These are phyloP conservation scores for Proterorhinus semilunaris DNA, from an alignment of 2,113 vertebrate species.

Conservation along the genomic window DNA sequence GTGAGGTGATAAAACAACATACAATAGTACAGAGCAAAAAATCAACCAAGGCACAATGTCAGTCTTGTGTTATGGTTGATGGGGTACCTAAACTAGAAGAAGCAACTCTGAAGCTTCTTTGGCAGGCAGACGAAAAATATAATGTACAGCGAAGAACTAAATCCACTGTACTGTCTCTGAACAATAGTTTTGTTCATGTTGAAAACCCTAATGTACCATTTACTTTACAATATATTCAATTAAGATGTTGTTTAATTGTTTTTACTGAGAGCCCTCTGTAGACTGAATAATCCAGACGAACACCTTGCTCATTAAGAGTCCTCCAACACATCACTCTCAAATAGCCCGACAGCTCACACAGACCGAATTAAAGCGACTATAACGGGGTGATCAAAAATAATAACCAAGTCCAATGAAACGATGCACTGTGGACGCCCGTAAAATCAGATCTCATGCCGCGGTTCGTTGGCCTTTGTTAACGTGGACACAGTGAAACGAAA, in stretches of 20 bases:
- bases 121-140: too few relatives aligned
- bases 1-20: background rate
- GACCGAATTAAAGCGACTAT: background rate
- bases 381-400: constrained; percentile 17
- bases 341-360: background rate
- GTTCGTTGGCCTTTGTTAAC: constrained; percentile 13
- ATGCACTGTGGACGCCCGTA: background rate
- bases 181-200: background rate
- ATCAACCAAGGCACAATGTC: too few relatives aligned
- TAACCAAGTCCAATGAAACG: background rate
- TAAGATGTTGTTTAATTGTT: background rate
- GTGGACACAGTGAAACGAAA: constrained; percentile 14
- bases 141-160: too few relatives aligned
- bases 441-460: constrained; percentile 6
- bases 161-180: background rate
- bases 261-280: background rate
- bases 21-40: background rate
- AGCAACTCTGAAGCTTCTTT: too few relatives aligned
- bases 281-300: background rate
- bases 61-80: too few relatives aligned
- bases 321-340: background rate
- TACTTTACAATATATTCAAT: background rate
- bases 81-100: too few relatives aligned
- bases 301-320: background rate
- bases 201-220: background rate